A percentile compares a stretch with the other conserved stretches of the same genome.
Conservation (phyloP, 2,888 invertebrate species). For the Tipula vernalis region DNA sequence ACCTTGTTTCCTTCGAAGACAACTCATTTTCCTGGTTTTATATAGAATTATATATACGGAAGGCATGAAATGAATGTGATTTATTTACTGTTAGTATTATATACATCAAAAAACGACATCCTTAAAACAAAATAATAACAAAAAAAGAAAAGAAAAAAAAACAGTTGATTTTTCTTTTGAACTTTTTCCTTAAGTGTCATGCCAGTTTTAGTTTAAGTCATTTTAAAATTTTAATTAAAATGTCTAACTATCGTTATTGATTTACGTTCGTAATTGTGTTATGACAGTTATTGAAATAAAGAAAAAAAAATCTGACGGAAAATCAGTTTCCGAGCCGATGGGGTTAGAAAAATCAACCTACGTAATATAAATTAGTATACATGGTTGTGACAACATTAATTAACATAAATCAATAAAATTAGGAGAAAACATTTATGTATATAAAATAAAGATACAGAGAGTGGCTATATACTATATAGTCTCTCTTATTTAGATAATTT, state of each 20-base stretch:
- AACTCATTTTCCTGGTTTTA: background rate
- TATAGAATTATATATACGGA: background rate
- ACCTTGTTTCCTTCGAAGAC: background rate
- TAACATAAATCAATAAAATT: background rate
- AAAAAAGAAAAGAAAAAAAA: no score
- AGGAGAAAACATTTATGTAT: background rate
- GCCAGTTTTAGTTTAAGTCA: background rate
- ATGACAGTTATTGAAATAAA: background rate
- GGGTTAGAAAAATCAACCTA: background rate
- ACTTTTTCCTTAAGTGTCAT: background rate
- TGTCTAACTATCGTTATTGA: background rate
- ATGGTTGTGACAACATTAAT: background rate
- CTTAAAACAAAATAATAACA: background rate
- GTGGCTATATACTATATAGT: background rate
- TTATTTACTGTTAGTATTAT: background rate
- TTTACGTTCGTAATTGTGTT: background rate
- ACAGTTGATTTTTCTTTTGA: background rate
- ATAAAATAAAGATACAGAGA: background rate
- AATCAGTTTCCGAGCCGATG: background rate
- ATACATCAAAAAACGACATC: background rate
- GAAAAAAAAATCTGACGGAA: background rate
- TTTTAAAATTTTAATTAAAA: background rate
- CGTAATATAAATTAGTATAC: background rate
- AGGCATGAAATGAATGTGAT: slow-evolving; percentile 4
- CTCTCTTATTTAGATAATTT: background rate